These are phyloP conservation scores for Lacanobia oleracea DNA, from an alignment of 2,888 invertebrate species.

Conservation along the genomic window DNA sequence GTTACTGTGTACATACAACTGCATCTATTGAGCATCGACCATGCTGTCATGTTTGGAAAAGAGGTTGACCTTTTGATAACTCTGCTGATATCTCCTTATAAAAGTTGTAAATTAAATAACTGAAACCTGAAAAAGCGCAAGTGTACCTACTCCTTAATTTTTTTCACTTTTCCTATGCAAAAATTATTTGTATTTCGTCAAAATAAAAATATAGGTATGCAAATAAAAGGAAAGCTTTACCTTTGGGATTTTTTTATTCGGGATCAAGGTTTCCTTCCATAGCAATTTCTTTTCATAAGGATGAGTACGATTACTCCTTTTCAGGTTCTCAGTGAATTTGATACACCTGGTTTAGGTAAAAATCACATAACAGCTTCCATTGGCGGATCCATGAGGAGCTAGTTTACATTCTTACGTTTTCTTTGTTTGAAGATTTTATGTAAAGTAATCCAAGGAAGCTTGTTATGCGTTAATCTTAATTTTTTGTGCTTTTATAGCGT, in stretches of 20 bases:
- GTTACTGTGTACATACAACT: constrained; percentile 5
- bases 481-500: no score
- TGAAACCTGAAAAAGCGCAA: background rate
- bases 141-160: no score
- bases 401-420: no score
- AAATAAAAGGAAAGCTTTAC: background rate
- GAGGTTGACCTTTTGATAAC: background rate
- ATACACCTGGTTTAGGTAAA: constrained; percentile 21
- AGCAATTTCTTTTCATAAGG: background rate
- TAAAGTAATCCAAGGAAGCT: no score
- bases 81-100: background rate
- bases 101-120: constrained; percentile 16
- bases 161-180: no score
- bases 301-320: background rate
- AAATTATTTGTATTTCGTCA: no score
- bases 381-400: no score
- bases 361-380: constrained; percentile 21
- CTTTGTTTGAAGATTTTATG: no score
- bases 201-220: background rate
- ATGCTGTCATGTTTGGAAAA: background rate
- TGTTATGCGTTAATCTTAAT: no score
- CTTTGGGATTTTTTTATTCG: background rate
- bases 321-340: constrained; percentile 8
- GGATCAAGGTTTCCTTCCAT: background rate
- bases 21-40: no score